A percentile compares a stretch with the other conserved stretches of the same genome.
Conservation (phyloP, 2,888 invertebrate species). For the Lymantria dispar region DNA sequence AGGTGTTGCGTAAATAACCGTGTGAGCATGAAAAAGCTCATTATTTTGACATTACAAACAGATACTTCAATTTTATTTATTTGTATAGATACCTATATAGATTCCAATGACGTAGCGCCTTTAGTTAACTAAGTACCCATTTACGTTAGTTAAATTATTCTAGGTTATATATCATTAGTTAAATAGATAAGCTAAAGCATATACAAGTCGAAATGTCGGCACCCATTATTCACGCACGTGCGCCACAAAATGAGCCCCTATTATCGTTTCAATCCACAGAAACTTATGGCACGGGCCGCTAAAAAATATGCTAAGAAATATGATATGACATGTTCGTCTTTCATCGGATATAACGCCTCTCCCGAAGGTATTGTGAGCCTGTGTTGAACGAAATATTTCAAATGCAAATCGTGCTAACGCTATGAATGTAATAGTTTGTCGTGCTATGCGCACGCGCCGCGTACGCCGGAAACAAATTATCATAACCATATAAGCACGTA, state of each 20-base stretch:
- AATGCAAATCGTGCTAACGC: constrained; percentile 81
- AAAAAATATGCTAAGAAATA: constrained; percentile 80
- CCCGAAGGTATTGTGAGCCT: constrained; percentile 66
- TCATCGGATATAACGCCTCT: constrained; percentile 64
- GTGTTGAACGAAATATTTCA: constrained; percentile 77
- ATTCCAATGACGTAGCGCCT: too few relatives aligned
- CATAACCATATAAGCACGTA: constrained; percentile 79
- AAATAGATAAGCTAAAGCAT: constrained; percentile 42
- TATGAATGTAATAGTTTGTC: constrained; percentile 80
- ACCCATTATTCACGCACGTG: constrained; percentile 73
- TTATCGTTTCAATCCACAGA: constrained; percentile 58
- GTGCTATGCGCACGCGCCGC: constrained; percentile 78
- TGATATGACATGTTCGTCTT: constrained; percentile 68
- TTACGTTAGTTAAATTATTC: constrained; percentile 28
- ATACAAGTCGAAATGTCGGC: constrained; percentile 35
- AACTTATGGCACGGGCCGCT: constrained; percentile 67
- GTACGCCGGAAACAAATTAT: constrained; percentile 81
- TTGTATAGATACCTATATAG: too few relatives aligned
- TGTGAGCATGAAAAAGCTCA: too few relatives aligned
- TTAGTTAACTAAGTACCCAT: neutral
- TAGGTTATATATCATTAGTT: constrained; percentile 29
- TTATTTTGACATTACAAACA: too few relatives aligned
- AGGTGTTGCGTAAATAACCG: too few relatives aligned
- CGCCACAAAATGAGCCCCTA: constrained; percentile 63
- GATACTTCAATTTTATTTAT: too few relatives aligned